These are phyloP conservation scores for Pogonophryne albipinna DNA, from an alignment of 2,797 vertebrate genomes.

Conservation along the genomic window DNA sequence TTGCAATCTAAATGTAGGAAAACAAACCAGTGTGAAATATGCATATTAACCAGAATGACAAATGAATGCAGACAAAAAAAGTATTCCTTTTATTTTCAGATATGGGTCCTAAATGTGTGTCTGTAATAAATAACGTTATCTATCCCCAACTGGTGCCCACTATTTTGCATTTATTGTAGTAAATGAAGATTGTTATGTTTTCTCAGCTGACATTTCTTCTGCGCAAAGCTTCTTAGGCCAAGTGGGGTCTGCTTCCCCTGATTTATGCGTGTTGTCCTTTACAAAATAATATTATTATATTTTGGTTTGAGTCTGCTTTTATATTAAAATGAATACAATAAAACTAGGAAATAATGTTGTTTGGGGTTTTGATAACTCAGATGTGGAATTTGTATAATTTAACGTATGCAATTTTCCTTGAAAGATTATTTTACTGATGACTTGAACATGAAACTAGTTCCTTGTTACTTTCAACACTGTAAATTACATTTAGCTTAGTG, in stretches of 20 bases:
- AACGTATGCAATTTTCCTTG: too few species aligned
- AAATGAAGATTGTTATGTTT: slow-evolving; percentile 44
- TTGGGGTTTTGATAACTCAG: slow-evolving; percentile 44
- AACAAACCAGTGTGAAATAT: slow-evolving; percentile 27
- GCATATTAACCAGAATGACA: slow-evolving; percentile 33
- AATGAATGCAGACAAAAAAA: slow-evolving; percentile 9
- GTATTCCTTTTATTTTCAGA: slow-evolving; percentile 15
- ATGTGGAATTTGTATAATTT: neutral
- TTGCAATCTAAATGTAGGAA: slow-evolving; percentile 34
- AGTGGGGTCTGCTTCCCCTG: slow-evolving; percentile 65
- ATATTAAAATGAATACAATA: slow-evolving; percentile 81
- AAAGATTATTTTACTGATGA: too few species aligned
- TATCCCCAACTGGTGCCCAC: slow-evolving; percentile 40
- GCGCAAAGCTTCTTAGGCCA: slow-evolving; percentile 42
- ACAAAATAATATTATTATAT: slow-evolving; percentile 77
- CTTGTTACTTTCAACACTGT: neutral
- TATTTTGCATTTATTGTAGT: slow-evolving; percentile 26
- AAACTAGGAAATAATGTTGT: slow-evolving; percentile 57
- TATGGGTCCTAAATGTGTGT: slow-evolving; percentile 10
- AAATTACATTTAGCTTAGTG: neutral
- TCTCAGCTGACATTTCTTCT: slow-evolving; percentile 58
- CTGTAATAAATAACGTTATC: slow-evolving; percentile 3
- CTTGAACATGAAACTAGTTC: neutral
- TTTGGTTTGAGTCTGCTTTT: slow-evolving; percentile 80
- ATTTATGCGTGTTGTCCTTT: slow-evolving; percentile 71